Evolutionary conservation across 1,140 invertebrate genomes (phyloP), one percentile per base, ranked within the genome.

Genomic region (Drosophila fuyamai): DNA sequence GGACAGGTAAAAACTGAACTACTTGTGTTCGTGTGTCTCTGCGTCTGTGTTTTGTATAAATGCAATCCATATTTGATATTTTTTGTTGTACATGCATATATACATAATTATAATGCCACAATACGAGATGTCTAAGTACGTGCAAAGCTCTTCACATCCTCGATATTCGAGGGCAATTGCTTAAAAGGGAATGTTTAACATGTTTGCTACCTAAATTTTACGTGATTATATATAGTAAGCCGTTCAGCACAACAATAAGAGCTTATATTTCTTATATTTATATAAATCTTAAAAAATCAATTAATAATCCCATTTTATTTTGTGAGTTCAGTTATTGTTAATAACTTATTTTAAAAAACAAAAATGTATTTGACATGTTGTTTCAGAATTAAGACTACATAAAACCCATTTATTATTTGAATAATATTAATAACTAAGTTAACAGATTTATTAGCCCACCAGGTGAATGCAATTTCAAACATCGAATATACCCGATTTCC

Each of bases 21-120:
- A 32, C 27, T 36, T 32, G 16, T 47, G n/a, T 14, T 18, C 10
- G 4, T 38, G n/a, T 32, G 16, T 18, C 29, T 32, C 1, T 32
- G n/a, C 14, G 16, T 18, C 29, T 32, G 29, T 32, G 14, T 10
- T 27, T 4, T 12, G 35, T 58, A 41, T 23, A 66, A 38, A n/a
- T 59, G 36, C 54, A 54, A 50, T 63, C 27, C 72, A 63, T 83
- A 76, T 83, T 66, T 89, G 46, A 50, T 59, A 76, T 66, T 59
- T 76, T 46, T 54, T 62, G 83, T 83, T 83, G 76, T 43, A 48
- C 62, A 44, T 66, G 83, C 58, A 76, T 54, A 73, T 43, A 36
- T 50, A 72, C 40, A 71, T 83, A 86, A 86, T 89, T 86, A 88
- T 58, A 60, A 53, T 54, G 70, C 46, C 56, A 27, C 43, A 56